Evolutionary conservation across 1,140 invertebrate genomes (phyloP), one percentile per base, ranked within the genome.

Genomic region (Anthonomus grandis): DNA sequence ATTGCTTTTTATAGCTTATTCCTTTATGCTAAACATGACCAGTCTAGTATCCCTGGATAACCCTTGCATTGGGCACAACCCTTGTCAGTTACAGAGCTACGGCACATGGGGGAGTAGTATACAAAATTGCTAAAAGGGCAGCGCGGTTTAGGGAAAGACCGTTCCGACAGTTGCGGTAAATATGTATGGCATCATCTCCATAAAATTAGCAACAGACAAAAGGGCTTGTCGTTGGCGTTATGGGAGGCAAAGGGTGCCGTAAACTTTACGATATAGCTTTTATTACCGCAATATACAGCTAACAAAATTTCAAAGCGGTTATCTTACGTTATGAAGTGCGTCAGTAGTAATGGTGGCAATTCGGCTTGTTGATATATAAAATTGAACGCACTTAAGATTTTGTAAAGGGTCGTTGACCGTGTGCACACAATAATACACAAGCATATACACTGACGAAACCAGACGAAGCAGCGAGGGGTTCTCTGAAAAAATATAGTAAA

Each of bases 191-290:
- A 13, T 23, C 49, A 52, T 52, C 49, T 41, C 49, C 25, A 53
- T 53, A 34, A 53, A 53, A 53, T 53, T 53, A 53, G 51, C 17
- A 34, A 53, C 51, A 53, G 51, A 45, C 51, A 53, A 45, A 44
- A 34, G 51, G 49, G 51, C 27, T 38, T 39, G 22, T 18, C 12
- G 42, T 52, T 47, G 45, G 10, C 45, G 31, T 47, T 25, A 25
- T 15, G 45, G 45, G 15, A 15, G 17, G 23, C 12, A 25, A 15
- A 22, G 3, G 5, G 23, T 12, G 12, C 15, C 45, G 18, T 47
- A 47, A 47, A 47, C 45, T 47, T 47, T 47, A 47, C 17, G 25
- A 47, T 17, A 47, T 47, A 12, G 2, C 2, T 12, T 27, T 47
- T 47, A 42, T 21, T 18, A 18, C n/a, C n/a, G n/a, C n/a, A n/a